Conservation (phyloP, 2,797 vertebrate genomes). For the Nannoperca australis region DNA sequence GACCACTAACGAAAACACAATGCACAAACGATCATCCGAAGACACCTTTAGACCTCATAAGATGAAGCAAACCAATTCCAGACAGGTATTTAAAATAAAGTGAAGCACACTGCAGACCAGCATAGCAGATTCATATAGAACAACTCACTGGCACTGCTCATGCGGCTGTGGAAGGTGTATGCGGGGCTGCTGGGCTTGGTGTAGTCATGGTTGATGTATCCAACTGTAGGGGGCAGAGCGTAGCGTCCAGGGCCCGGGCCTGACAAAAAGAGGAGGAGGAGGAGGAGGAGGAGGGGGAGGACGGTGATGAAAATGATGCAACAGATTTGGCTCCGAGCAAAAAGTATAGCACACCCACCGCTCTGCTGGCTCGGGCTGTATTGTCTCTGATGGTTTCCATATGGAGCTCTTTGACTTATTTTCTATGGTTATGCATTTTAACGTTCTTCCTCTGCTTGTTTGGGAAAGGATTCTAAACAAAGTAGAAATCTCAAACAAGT, state of each 20-base stretch:
- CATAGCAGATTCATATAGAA: background rate
- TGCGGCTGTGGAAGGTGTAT: slow-evolving; percentile 87
- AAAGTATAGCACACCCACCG: slow-evolving; percentile 43
- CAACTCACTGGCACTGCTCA: slow-evolving; percentile 83
- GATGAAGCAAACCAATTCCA: background rate
- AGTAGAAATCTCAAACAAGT: slow-evolving; percentile 58
- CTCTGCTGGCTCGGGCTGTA: slow-evolving; percentile 47
- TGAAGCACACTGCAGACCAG: background rate
- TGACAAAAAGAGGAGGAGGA: slow-evolving; percentile 56
- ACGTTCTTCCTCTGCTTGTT: slow-evolving; percentile 65
- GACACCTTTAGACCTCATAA: background rate
- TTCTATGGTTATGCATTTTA: slow-evolving; percentile 75
- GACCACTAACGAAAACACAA: slow-evolving; percentile 75
- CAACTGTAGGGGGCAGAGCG: slow-evolving; percentile 88
- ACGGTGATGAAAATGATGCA: slow-evolving; percentile 63
- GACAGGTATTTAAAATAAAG: background rate
- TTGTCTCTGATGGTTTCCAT: slow-evolving; percentile 73
- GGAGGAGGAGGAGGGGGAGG: slow-evolving; percentile 34
- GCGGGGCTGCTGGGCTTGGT: slow-evolving; percentile 89
- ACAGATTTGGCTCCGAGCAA: slow-evolving; percentile 44
- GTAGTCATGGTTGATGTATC: slow-evolving; percentile 90
- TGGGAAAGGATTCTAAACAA: slow-evolving; percentile 69
- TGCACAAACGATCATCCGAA: background rate
- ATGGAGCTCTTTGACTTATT: slow-evolving; percentile 75
- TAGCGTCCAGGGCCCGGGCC: slow-evolving; percentile 90